phyloP scores from a whole-genome alignment of 1,140 invertebrate species.

The Bilobella aurantiaca region DNA sequence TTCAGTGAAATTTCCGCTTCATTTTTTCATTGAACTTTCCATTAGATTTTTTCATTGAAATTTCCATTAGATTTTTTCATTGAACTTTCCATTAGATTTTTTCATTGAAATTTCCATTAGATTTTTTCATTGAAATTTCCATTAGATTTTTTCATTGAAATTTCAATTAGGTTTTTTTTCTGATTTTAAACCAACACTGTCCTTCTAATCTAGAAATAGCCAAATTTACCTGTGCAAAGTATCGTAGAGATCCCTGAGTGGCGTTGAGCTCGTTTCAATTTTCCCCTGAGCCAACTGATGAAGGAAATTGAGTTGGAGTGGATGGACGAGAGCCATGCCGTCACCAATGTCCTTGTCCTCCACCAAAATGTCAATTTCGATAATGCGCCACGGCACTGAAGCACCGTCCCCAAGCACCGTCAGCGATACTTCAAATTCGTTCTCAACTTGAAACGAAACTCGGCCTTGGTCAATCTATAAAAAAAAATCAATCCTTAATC shows the following conservation, averaged over 20 bases:
- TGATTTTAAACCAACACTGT: too few relatives aligned
- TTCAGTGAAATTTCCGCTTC: too few relatives aligned
- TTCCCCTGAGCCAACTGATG: constrained; percentile 82
- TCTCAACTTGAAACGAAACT: constrained; percentile 86
- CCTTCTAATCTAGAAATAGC: too few relatives aligned
- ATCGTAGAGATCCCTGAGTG: constrained; percentile 72
- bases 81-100: too few relatives aligned
- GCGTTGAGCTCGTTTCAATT: constrained; percentile 66
- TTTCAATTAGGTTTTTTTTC: too few relatives aligned
- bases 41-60: too few relatives aligned
- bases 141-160: too few relatives aligned
- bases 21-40: too few relatives aligned
- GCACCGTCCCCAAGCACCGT: constrained; percentile 94
- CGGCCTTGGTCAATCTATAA: constrained; percentile 70
- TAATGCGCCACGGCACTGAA: constrained; percentile 82
- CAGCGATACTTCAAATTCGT: constrained; percentile 89
- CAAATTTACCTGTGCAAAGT: constrained; percentile 57
- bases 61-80: too few relatives aligned
- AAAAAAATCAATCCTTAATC: constrained; percentile 24
- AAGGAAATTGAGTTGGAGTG: constrained; percentile 80
- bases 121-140: too few relatives aligned
- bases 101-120: too few relatives aligned
- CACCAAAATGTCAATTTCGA: constrained; percentile 90
- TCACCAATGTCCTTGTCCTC: constrained; percentile 95
- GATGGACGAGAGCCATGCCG: constrained; percentile 87